Conservation (phyloP, 2,113 vertebrate species). For the Blennius ocellaris region DNA sequence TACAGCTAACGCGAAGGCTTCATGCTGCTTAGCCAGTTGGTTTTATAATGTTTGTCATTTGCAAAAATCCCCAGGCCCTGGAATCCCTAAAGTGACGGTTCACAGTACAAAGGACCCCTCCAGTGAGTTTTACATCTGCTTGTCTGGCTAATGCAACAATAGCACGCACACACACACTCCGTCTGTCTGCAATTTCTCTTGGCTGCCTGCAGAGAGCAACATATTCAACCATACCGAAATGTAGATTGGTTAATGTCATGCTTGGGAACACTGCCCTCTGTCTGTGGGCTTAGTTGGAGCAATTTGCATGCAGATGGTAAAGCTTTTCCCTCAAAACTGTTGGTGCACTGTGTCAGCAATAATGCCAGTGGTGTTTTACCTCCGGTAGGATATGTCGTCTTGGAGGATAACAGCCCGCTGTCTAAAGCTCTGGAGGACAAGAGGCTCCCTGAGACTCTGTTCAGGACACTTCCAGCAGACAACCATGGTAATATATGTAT, state of each 20-base stretch:
- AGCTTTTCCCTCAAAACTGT: not conserved
- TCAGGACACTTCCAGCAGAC: constrained; percentile 77
- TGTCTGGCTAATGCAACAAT: constrained; percentile 35
- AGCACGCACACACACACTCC: not conserved
- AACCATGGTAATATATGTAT: constrained; percentile 71
- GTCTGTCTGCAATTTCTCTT: constrained; percentile 23
- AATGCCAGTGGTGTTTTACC: constrained; percentile 18
- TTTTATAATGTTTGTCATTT: constrained; percentile 37
- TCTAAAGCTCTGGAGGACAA: constrained; percentile 77
- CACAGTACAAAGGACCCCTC: constrained; percentile 81
- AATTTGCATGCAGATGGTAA: not conserved
- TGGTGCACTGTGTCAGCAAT: not conserved
- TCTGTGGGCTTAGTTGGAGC: constrained; percentile 25
- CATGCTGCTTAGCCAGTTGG: constrained; percentile 9
- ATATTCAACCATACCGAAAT: not conserved
- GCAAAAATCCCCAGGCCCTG: constrained; percentile 77
- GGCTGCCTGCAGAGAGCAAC: constrained; percentile 47
- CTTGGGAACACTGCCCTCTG: constrained; percentile 63
- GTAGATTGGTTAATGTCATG: not conserved
- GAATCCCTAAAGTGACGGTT: constrained; percentile 83
- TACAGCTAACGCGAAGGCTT: not conserved
- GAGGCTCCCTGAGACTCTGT: constrained; percentile 78
- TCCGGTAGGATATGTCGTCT: constrained; percentile 76
- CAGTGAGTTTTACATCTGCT: constrained; percentile 76
- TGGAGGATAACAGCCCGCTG: constrained; percentile 84